Evolutionary conservation across 1,140 invertebrate genomes (phyloP), one percentile per base, ranked within the genome.

Genomic region (Drosophila chauvacae): DNA sequence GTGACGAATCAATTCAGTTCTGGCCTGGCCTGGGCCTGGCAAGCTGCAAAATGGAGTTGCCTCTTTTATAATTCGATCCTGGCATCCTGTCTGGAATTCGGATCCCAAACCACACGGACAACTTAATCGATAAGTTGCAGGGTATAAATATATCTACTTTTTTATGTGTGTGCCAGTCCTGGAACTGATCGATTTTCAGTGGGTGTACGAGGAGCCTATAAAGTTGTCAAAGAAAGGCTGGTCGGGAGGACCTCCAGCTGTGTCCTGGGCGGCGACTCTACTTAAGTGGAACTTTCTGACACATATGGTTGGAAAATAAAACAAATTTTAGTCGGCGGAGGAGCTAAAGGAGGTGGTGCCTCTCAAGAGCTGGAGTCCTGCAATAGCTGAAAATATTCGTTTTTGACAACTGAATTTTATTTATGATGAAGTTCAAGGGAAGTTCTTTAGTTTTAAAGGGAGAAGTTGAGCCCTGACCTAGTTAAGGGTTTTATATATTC

Each of bases 1-100:
- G 91, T 91, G 82, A 91, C 90, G 86, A 91, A 91, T 85, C 86
- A 79, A 81, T 85, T 91, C 56, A 55, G 72, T 57, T 68, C 70
- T 74, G 66, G 69, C 50, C 30, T 0, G 26, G 26, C 26, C 4
- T n/a, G n/a, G 26, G 26, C 26, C 30, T 73, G 51, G 70, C 78
- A 69, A 80, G 47, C 62, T 80, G 73, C 73, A 75, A 30, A 74
- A 75, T 64, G 45, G 71, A 55, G 83, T 83, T 87, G 76, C 84
- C 73, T 42, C 85, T 76, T 79, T 76, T 79, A 72, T 85, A 73
- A 90, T 81, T 90, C 85, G 82, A 86, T 87, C 82, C 42, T 26
- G 63, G 66, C 63, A 78, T 87, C 80, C 80, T 88, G 85, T 58
- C 81, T 50, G 58, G 61, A 37, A 39, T n/a, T n/a, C 14, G 72